Base-by-base conservation (phyloP, 1,140 invertebrate species). In the Adoxophyes honmai region DNA sequence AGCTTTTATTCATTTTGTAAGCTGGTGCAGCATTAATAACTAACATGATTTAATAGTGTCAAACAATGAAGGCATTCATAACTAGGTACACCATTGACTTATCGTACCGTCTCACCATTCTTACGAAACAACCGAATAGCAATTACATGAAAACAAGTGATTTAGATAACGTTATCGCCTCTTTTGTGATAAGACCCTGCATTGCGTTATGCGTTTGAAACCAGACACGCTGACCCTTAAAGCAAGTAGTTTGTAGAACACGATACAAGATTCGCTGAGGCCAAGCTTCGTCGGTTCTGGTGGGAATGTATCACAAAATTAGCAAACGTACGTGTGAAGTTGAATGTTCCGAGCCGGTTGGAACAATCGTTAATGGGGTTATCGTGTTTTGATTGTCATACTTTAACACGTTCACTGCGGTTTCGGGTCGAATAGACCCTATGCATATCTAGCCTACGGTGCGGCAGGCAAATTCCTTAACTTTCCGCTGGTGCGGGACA, bases 131-230 rank as follows among this genome's bases (percentile, higher is more conserved):
- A 13, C 42, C 42, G 18, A 48, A 48, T 8, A 11, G 42, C 72
- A 70, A 76, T 78, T 78, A 78, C 66, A 69, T 55, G 52, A 74
- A 71, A 70, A 74, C 70, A 70, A 68, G 64, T 66, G 65, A 73
- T 75, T 70, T 58, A 66, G 68, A 70, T 78, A 78, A 51, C 37
- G 11, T 34, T 58, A 36, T 52, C 51, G 51, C 34, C 8, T 2
- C 21, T 28, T 4, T 34, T 34, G 7, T 35, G 51, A 52, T 52
- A 52, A 52, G 33, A 48, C 14, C 34, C 18, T 52, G 51, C 51
- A 52, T 56, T 44, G 54, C 54, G 54, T 48, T 48, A 48, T 48
- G 16, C 21, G 42, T 48, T 48, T 28, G 42, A 21, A 33, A 48
- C 42, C 42, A 48, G 10, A 48, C 21, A 48, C 42, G 0, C 18